Percentiles rank a stretch among this genome's conserved stretches.
phyloP scores from a whole-genome alignment of 1,140 invertebrate species.

The Sipha flava region DNA sequence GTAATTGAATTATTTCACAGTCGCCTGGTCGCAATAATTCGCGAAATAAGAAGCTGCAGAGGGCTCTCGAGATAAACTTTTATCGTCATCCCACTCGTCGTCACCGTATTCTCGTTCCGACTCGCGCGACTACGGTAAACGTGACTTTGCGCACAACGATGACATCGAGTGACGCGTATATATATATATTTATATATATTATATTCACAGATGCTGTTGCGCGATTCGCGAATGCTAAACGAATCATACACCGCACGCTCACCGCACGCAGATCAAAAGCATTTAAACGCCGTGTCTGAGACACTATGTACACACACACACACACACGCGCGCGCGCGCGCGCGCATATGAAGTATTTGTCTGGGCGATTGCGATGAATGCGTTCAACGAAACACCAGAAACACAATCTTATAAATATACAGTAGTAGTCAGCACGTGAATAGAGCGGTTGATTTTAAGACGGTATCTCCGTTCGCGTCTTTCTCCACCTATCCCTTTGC shows the following conservation, averaged over 20 bases:
- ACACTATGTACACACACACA: not conserved
- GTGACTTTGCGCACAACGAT: not conserved
- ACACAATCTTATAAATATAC: no score
- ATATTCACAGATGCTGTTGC: no score
- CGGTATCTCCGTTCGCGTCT: not conserved
- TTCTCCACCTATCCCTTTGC: no score
- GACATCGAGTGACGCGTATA: no score
- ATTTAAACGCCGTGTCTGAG: not conserved
- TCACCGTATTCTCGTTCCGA: no score
- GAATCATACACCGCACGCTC: not conserved
- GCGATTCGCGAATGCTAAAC: not conserved
- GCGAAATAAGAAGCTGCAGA: not conserved
- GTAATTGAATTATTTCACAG: conserved; percentile 15
- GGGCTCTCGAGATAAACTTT: not conserved
- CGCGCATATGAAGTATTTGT: not conserved
- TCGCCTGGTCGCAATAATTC: not conserved
- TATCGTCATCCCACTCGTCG: not conserved
- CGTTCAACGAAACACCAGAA: not conserved
- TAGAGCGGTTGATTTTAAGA: not conserved
- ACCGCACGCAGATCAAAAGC: not conserved
- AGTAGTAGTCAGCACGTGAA: not conserved
- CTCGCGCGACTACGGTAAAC: not conserved
- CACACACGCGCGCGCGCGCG: not conserved
- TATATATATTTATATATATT: conserved; percentile 1
- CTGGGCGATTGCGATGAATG: not conserved